Conservation (phyloP, 2,113 vertebrate genomes). For the Bambusicola thoracicus region DNA sequence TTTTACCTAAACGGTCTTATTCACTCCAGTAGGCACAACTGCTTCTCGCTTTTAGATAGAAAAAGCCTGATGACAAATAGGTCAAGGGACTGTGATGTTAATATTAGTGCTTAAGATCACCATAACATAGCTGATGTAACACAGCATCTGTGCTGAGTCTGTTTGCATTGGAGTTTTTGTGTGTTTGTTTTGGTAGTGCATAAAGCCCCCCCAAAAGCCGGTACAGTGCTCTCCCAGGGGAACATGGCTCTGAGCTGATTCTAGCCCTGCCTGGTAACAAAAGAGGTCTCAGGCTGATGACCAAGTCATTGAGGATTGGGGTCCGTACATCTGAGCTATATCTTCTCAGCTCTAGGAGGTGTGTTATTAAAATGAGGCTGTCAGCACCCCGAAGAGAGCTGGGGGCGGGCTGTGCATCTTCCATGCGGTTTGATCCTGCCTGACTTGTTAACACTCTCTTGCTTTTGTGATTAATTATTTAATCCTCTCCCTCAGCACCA, state of each 20-base stretch:
- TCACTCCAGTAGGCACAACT: not conserved
- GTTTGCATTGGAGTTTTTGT: not conserved
- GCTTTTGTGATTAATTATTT: conserved; percentile 78
- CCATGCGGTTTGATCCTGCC: conserved; percentile 70
- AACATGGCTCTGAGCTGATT: not conserved
- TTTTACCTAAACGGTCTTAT: not conserved
- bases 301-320: not conserved
- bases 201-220: not conserved
- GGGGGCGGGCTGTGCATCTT: conserved; percentile 49
- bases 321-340: not conserved
- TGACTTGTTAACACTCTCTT: conserved; percentile 63
- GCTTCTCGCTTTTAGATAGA: not conserved
- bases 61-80: not conserved
- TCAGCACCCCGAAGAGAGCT: not conserved
- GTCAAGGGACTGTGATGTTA: not conserved
- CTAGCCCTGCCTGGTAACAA: not conserved
- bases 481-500: conserved; percentile 44
- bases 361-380: conserved; percentile 41
- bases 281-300: not conserved
- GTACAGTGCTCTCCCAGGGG: not conserved
- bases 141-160: not conserved
- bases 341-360: not conserved
- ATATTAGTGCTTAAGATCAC: not conserved
- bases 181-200: not conserved
- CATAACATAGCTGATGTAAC: not conserved